Conservation (phyloP, 1,140 invertebrate species). For the Drosophila mauritiana region DNA sequence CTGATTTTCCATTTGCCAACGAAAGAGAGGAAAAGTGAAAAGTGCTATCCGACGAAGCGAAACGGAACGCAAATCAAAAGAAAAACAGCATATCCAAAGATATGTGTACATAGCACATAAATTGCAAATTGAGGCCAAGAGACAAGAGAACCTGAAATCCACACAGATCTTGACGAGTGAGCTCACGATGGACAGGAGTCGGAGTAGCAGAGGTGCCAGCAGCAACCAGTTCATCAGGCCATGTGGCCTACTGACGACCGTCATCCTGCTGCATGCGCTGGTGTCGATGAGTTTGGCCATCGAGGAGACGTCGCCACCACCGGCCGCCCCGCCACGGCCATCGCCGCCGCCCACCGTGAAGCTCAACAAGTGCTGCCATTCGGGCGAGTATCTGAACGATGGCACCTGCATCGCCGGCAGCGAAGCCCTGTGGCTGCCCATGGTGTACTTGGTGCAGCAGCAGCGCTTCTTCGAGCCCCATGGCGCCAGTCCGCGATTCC, state of each 20-base stretch:
- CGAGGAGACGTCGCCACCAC: not conserved
- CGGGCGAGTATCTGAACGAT: slow-evolving; percentile 69
- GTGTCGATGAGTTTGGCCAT: not conserved
- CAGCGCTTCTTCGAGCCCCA: slow-evolving; percentile 61
- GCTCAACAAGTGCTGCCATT: slow-evolving; percentile 83
- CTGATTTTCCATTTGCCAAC: slow-evolving; percentile 16
- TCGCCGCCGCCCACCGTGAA: slow-evolving; percentile 58
- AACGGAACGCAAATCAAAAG: slow-evolving; percentile 13
- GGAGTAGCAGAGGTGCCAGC: not conserved
- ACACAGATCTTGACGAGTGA: not conserved
- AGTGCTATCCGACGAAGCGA: slow-evolving; percentile 26
- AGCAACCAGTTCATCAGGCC: not conserved
- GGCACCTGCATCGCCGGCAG: slow-evolving; percentile 66
- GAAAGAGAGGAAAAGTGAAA: slow-evolving; percentile 40
- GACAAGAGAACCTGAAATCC: not conserved
- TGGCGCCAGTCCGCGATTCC: slow-evolving; percentile 67
- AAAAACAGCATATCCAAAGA: not conserved
- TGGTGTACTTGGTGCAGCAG: slow-evolving; percentile 67
- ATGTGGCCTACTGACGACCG: not conserved
- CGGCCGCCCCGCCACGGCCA: not conserved
- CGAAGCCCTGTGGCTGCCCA: slow-evolving; percentile 70
- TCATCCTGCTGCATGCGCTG: not conserved
- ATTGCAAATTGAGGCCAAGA: slow-evolving; percentile 23
- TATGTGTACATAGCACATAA: slow-evolving; percentile 16
- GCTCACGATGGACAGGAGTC: not conserved